phyloP scores from a whole-genome alignment of 2,888 invertebrate genomes.

The Napeogenes sylphis region DNA sequence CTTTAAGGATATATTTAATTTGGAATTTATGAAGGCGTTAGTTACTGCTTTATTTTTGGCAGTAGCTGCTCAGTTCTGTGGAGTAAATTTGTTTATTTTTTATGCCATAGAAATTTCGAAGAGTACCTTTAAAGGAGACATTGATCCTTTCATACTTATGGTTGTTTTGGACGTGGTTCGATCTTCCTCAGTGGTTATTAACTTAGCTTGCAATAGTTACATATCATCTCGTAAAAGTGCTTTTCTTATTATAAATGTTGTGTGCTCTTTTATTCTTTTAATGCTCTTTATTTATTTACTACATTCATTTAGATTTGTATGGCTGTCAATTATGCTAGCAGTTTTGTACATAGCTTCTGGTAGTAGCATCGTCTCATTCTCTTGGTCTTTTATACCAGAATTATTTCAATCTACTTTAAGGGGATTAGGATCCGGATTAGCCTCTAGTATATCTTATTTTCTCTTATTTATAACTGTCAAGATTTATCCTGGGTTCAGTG shows the following conservation, averaged over 20 bases:
- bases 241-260: constrained; percentile 38
- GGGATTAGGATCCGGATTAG: constrained; percentile 50
- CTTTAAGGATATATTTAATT: constrained; percentile 34
- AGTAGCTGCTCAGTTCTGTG: constrained; percentile 43
- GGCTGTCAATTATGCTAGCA: constrained; percentile 41
- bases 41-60: constrained; percentile 42
- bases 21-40: constrained; percentile 43
- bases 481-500: constrained; percentile 43
- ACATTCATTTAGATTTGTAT: constrained; percentile 35
- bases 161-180: constrained; percentile 45
- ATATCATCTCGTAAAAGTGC: constrained; percentile 40
- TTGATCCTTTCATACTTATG: constrained; percentile 47
- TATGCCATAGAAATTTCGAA: constrained; percentile 47
- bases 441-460: constrained; percentile 42
- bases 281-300: constrained; percentile 39
- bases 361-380: constrained; percentile 39
- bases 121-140: constrained; percentile 42
- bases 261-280: constrained; percentile 31
- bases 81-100: constrained; percentile 47
- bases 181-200: constrained; percentile 29
- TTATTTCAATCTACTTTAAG: constrained; percentile 49
- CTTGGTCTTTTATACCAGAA: constrained; percentile 52
- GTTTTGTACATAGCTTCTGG: constrained; percentile 42
- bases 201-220: constrained; percentile 41
- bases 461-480: constrained; percentile 48